phyloP scores from a whole-genome alignment of 2,888 invertebrate species.

The Eristalis intricaria region DNA sequence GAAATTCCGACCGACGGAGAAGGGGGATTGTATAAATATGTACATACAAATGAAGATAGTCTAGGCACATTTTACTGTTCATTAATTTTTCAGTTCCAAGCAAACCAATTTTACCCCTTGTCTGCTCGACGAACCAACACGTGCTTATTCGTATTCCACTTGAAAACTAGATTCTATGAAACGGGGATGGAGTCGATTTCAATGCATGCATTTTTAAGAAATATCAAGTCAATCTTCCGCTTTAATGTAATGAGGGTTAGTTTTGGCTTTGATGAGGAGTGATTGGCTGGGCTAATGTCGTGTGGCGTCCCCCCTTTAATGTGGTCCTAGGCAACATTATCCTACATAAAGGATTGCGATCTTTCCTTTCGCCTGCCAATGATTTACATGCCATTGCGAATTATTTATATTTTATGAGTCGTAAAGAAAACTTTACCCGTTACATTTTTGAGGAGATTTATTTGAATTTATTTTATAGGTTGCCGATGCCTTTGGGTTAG shows the following conservation, averaged over 20 bases:
- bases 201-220: background rate
- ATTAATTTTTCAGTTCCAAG: slow-evolving; percentile 60
- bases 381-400: background rate
- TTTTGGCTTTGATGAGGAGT: background rate
- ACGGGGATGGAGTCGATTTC: background rate
- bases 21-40: slow-evolving; percentile 1
- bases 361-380: background rate
- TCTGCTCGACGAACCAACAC: slow-evolving; percentile 21
- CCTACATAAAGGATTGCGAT: background rate
- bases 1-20: background rate
- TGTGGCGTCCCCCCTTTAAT: background rate
- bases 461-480: background rate
- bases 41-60: slow-evolving; percentile 29
- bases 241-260: no score
- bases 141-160: slow-evolving; percentile 53
- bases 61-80: slow-evolving; percentile 40
- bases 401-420: background rate
- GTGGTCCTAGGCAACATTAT: background rate
- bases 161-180: slow-evolving; percentile 13
- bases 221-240: background rate
- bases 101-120: background rate
- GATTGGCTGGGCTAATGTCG: background rate
- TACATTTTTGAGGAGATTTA: background rate
- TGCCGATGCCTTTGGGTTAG: background rate
- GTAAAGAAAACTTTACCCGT: background rate